Base-by-base conservation (phyloP, 2,888 invertebrate genomes). In the Uloborus plumipes region DNA sequence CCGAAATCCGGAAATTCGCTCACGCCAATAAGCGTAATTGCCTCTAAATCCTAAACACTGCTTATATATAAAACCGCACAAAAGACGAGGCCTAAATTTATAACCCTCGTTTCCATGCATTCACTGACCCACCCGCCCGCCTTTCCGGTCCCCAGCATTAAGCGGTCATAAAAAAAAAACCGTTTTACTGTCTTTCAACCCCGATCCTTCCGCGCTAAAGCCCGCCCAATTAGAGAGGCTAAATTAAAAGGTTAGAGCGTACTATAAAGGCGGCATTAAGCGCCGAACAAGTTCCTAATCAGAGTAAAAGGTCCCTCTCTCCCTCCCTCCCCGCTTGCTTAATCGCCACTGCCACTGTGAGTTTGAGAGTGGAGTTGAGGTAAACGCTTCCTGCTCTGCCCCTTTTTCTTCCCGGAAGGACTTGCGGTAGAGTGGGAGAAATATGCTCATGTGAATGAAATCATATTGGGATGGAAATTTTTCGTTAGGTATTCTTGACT, bases 241-340 rank as follows among this genome's bases (percentile, higher is more conserved):
- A 81, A 84, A 84, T 84, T 81, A 84, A 84, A 84, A 80, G 80
- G 84, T 80, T 84, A 76, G 80, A 64, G 73, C 53, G 53, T 51
- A 61, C 79, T 76, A 80, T 84, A 75, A 84, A 84, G 74, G 82
- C 66, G 65, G 76, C 77, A 84, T 84, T 84, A 84, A 74, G 80
- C 70, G 78, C 72, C 31, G 73, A 84, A 84, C 84, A 84, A 84
- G 82, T 83, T 74, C 77, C 83, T 84, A 84, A 84, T 84, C 84
- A 83, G 75, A 51, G 79, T 82, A 84, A 84, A 76, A 84, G 84
- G 80, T 80, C 84, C 79, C 70, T 31, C 31, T 31, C 7, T 31
- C 31, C 31, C 31, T 31, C 31, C 31, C 31, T 4, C 31, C 31
- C 31, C 2, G 31, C 31, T 31, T 64, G 47, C 81, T 82, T 84